Evolutionary conservation across 2,113 vertebrate genomes (phyloP).

Genomic region (Pseudois nayaur): DNA sequence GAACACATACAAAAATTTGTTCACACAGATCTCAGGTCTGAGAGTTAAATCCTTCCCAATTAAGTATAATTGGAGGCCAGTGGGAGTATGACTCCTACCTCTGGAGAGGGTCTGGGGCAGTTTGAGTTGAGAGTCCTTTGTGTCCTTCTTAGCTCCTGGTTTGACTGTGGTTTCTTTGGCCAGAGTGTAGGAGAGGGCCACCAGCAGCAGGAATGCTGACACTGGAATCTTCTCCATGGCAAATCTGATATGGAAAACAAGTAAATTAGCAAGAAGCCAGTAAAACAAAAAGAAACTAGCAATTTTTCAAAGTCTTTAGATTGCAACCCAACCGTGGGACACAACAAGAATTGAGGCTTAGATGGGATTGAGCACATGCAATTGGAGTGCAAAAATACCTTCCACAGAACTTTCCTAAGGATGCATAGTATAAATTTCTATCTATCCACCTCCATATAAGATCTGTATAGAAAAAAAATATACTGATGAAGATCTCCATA

Average conservation of each 20-base stretch:
- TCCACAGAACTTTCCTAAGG: background rate
- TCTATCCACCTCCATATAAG: background rate
- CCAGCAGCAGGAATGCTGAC: conserved; percentile 84
- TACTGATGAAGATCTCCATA: background rate
- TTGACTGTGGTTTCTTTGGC: conserved; percentile 82
- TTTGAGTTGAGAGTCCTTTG: conserved; percentile 74
- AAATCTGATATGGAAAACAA: conserved; percentile 48
- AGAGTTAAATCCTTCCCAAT: background rate
- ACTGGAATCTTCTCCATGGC: conserved; percentile 85
- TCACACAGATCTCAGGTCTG: background rate
- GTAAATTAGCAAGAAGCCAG: background rate
- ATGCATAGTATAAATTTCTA: background rate
- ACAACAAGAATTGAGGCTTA: background rate
- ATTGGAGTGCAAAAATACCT: background rate
- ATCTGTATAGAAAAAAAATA: background rate
- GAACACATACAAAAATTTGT: background rate
- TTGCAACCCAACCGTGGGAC: accelerated
- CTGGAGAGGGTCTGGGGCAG: conserved; percentile 94
- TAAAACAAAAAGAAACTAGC: background rate
- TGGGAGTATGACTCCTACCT: conserved; percentile 79
- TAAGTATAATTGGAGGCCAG: background rate
- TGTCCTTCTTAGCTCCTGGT: conserved; percentile 75
- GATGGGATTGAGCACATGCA: background rate
- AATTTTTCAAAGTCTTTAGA: background rate
- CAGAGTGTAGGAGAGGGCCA: conserved; percentile 81